Percentiles rank a stretch among this genome's conserved stretches.
Conservation (phyloP, 2,888 invertebrate genomes). For the Nasonia oneida region DNA sequence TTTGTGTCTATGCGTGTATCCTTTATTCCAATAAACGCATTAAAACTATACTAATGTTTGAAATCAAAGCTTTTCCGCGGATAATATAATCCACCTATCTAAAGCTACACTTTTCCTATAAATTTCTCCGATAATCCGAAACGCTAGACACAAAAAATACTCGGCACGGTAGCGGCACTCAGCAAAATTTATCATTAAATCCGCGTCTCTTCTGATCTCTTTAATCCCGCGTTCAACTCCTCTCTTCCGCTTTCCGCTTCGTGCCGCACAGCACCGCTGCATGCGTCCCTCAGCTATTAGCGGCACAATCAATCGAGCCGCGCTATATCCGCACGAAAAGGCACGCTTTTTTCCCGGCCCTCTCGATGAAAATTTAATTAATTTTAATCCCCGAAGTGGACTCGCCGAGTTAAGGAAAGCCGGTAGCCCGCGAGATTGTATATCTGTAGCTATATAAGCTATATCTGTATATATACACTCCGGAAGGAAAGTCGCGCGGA, state of each 20-base stretch:
- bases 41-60: too few species aligned
- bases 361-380: conserved; percentile 67
- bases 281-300: conserved; percentile 41
- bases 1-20: too few species aligned
- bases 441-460: background rate
- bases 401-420: conserved; percentile 2
- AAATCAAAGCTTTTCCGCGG: too few species aligned
- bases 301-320: conserved; percentile 31
- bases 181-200: conserved; percentile 25
- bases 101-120: background rate
- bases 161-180: background rate
- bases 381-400: conserved; percentile 51
- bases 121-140: background rate
- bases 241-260: background rate
- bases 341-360: background rate
- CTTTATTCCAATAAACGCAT: too few species aligned
- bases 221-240: background rate
- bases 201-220: conserved; percentile 39
- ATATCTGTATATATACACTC: conserved; percentile 3
- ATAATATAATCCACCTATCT: too few species aligned
- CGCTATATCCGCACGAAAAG: background rate
- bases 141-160: background rate
- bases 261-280: background rate
- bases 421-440: background rate
- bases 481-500: conserved; percentile 26